Evolutionary conservation across 2,888 invertebrate species (phyloP).

Genomic region (Amaurobius ferox): DNA sequence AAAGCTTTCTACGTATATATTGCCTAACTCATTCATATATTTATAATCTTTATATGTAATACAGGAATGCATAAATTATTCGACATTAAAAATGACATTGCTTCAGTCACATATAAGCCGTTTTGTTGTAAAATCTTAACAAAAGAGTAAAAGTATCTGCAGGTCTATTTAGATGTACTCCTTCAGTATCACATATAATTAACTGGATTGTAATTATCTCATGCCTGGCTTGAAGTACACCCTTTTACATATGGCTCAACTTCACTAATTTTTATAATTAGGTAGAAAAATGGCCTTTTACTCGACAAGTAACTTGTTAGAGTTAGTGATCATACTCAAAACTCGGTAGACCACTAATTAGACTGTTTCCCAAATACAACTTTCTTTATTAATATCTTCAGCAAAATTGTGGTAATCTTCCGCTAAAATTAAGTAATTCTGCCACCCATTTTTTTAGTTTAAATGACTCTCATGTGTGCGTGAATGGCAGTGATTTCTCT

Average conservation of each 20-base stretch:
- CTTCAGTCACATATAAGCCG: too few species aligned
- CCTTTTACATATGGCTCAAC: slow-evolving; percentile 30
- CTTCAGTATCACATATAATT: slow-evolving; percentile 38
- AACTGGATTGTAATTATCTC: slow-evolving; percentile 47
- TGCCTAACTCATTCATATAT: too few species aligned
- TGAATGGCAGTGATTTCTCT: too few species aligned
- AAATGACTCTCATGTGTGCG: too few species aligned
- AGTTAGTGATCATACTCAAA: slow-evolving; percentile 53
- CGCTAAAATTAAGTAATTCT: slow-evolving; percentile 1
- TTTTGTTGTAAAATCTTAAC: too few species aligned
- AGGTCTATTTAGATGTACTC: not conserved
- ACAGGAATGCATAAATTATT: too few species aligned
- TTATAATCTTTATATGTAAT: too few species aligned
- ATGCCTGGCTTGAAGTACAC: slow-evolving; percentile 9
- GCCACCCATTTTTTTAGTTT: not conserved
- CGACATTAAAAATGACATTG: too few species aligned
- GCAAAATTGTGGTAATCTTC: slow-evolving; percentile 21
- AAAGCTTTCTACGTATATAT: too few species aligned
- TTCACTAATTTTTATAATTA: slow-evolving; percentile 63
- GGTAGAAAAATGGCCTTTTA: slow-evolving; percentile 52
- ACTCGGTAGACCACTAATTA: slow-evolving; percentile 55
- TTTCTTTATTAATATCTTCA: slow-evolving; percentile 63
- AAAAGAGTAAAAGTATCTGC: too few species aligned
- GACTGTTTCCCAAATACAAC: slow-evolving; percentile 14
- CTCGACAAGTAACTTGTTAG: slow-evolving; percentile 50